Evolutionary conservation across 2,797 vertebrate genomes (phyloP).

Genomic region (Peromyscus aztecus): DNA sequence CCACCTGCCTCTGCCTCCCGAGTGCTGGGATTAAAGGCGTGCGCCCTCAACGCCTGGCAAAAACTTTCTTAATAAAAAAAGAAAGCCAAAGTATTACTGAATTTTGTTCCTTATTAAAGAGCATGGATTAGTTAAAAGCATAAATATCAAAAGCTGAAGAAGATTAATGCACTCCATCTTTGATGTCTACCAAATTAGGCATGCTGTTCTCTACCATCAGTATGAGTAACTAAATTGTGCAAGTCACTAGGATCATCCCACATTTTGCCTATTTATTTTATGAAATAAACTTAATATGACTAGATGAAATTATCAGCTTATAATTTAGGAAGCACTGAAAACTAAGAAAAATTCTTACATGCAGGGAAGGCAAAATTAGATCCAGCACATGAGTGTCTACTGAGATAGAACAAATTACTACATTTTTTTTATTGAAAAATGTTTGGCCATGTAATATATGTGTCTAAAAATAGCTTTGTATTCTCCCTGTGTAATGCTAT

Average conservation of each 20-base stretch:
- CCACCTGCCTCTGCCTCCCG: no score
- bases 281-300: neutral
- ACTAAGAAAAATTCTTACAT: constrained; percentile 8
- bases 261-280: neutral
- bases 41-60: no score
- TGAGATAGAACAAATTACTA: neutral
- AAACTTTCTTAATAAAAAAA: no score
- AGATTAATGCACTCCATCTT: neutral
- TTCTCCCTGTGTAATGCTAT: neutral
- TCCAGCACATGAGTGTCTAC: neutral
- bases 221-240: neutral
- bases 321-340: neutral
- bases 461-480: neutral
- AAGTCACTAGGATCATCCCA: neutral
- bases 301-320: neutral
- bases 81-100: neutral
- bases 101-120: neutral
- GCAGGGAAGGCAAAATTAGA: constrained; percentile 20
- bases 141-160: neutral
- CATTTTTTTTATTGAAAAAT: neutral
- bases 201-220: neutral
- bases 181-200: neutral
- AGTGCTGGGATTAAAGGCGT: no score
- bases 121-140: neutral
- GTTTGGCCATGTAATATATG: neutral